These are phyloP conservation scores for Synanthedon formicaeformis DNA, from an alignment of 2,888 invertebrate genomes.

Conservation along the genomic window DNA sequence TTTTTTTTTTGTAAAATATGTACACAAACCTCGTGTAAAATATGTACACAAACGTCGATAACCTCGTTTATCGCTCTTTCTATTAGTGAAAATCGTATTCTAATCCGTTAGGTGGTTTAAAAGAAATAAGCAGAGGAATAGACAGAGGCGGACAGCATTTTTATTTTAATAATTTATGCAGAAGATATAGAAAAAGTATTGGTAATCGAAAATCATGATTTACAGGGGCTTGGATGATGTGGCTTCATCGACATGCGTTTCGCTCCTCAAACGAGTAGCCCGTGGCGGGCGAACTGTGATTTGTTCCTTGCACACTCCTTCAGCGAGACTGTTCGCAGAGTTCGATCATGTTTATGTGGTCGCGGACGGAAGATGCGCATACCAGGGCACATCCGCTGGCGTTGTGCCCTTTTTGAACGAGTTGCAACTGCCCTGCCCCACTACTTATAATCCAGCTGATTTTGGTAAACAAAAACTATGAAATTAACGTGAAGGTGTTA, in stretches of 20 bases:
- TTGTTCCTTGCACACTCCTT: slow-evolving; percentile 97
- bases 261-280: slow-evolving; percentile 85
- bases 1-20: too few species aligned
- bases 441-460: slow-evolving; percentile 95
- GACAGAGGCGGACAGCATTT: too few species aligned
- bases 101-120: too few species aligned
- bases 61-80: too few species aligned
- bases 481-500: background rate
- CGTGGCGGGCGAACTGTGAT: slow-evolving; percentile 90
- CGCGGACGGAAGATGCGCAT: slow-evolving; percentile 89
- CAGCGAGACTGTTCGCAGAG: slow-evolving; percentile 89
- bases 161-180: too few species aligned
- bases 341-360: slow-evolving; percentile 93
- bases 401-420: slow-evolving; percentile 85
- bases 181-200: too few species aligned
- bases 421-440: slow-evolving; percentile 86
- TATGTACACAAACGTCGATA: too few species aligned
- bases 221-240: slow-evolving; percentile 90
- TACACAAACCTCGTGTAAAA: too few species aligned
- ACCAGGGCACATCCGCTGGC: slow-evolving; percentile 82
- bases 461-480: slow-evolving; percentile 76
- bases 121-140: too few species aligned
- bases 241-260: slow-evolving; percentile 89
- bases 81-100: too few species aligned
- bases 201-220: slow-evolving; percentile 9